A percentile compares a stretch with the other conserved stretches of the same genome.
phyloP scores from a whole-genome alignment of 1,140 invertebrate genomes.

The Brachionus calyciflorus region DNA sequence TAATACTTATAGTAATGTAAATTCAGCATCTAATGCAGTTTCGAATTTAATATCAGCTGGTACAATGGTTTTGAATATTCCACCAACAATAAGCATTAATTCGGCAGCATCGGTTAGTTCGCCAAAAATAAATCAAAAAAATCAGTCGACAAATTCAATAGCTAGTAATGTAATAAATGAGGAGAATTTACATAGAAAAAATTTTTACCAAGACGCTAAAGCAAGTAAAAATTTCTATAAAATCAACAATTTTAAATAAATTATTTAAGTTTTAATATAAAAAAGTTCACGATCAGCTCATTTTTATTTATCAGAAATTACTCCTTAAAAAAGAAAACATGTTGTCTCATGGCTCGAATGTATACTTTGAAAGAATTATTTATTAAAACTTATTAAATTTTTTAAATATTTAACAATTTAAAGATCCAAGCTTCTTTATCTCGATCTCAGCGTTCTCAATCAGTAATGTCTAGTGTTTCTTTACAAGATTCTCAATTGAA shows the following conservation, averaged over 20 bases:
- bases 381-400: neutral
- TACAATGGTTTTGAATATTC: neutral
- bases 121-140: neutral
- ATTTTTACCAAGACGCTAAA: constrained; percentile 46
- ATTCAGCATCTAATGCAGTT: neutral
- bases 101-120: neutral
- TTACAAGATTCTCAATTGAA: constrained; percentile 35
- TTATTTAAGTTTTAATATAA: neutral
- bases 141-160: constrained; percentile 1
- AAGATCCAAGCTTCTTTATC: neutral
- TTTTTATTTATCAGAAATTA: constrained; percentile 41
- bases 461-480: constrained; percentile 19
- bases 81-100: constrained; percentile 8
- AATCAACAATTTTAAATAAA: neutral
- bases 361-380: neutral
- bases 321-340: constrained; percentile 23
- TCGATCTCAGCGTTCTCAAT: constrained; percentile 18
- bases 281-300: constrained; percentile 33
- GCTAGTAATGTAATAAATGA: neutral
- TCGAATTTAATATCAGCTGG: neutral
- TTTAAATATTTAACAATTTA: too few relatives aligned
- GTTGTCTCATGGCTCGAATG: neutral
- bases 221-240: neutral
- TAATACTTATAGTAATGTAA: neutral
- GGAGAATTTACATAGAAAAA: constrained; percentile 13